Conservation (phyloP, 2,113 vertebrate species). For the Hippocampus barbouri region DNA sequence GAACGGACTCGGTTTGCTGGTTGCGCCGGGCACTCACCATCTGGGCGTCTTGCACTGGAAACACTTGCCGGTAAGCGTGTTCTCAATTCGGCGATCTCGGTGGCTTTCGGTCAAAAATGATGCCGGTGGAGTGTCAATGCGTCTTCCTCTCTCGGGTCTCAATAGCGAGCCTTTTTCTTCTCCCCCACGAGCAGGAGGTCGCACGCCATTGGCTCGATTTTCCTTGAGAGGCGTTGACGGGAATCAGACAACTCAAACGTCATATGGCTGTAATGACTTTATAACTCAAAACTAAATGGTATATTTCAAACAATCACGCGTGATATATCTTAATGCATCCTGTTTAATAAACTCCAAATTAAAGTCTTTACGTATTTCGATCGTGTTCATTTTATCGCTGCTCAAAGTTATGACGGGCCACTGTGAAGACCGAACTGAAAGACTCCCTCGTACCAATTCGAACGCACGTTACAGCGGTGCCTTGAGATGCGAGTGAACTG, state of each 20-base stretch:
- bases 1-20: not conserved
- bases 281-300: not conserved
- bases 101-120: not conserved
- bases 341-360: not conserved
- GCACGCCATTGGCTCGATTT: constrained; percentile 59
- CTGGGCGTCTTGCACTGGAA: not conserved
- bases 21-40: constrained; percentile 3
- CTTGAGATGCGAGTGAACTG: not conserved
- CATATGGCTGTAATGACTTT: not conserved
- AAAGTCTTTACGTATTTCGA: not conserved
- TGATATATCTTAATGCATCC: not conserved
- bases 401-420: not conserved
- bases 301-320: not conserved
- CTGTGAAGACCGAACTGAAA: not conserved
- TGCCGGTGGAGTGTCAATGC: not conserved
- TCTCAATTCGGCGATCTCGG: not conserved
- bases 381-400: not conserved
- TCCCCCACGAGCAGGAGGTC: constrained; percentile 52
- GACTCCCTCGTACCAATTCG: not conserved
- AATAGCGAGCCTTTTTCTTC: not conserved
- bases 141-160: not conserved
- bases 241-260: constrained; percentile 19
- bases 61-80: not conserved
- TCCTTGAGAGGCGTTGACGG: constrained; percentile 28
- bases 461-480: not conserved